Base-by-base conservation (phyloP, 2,888 invertebrate species). In the Idaea aversata region DNA sequence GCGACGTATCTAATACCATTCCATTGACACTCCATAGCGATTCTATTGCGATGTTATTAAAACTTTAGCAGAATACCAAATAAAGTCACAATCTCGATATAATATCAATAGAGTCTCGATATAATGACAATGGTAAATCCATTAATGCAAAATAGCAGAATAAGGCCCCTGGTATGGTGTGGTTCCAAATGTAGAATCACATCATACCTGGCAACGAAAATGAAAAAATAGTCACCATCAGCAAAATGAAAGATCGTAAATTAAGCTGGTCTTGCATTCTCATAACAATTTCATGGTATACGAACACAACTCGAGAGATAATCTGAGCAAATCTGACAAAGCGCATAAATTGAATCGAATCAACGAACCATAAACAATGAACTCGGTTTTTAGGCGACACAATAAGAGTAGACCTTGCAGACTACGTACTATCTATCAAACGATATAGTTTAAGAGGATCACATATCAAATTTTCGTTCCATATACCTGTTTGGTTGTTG, bases 231-330 rank as follows among this genome's bases (percentile, higher is more conserved):
- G 47, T 47, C 47, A 47, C 47, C 47, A 68, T 66, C 67, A 69
- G 67, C 69, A 66, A 68, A 69, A 74, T 66, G 69, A 63, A 66
- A 73, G 66, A 77, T 72, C 68, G 70, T 73, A 76, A 81, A 78
- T 77, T 80, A 77, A 73, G 72, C 75, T 70, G 64, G 71, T 70
- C 70, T 69, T 70, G 65, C 65, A 67, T 72, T 76, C 74, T 77
- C 77, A 80, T 78, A 79, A 79, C 75, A 77, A 79, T 83, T 83
- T 80, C 75, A 79, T 75, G 73, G 74, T 73, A 69, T 75, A 75
- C 70, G 77, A 76, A 69, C 76, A 71, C 75, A 66, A 67, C 65
- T 67, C 59, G 64, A 74, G 67, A 77, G 73, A 79, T 81, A 72
- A 78, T 78, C 76, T 72, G 72, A 72, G 75, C 75, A 74, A 80